Percentiles rank a stretch among this genome's conserved stretches.
These are phyloP conservation scores for Trachythela sp. DNA, from an alignment of 64 coral and sea anemone genomes.

Conservation along the genomic window DNA sequence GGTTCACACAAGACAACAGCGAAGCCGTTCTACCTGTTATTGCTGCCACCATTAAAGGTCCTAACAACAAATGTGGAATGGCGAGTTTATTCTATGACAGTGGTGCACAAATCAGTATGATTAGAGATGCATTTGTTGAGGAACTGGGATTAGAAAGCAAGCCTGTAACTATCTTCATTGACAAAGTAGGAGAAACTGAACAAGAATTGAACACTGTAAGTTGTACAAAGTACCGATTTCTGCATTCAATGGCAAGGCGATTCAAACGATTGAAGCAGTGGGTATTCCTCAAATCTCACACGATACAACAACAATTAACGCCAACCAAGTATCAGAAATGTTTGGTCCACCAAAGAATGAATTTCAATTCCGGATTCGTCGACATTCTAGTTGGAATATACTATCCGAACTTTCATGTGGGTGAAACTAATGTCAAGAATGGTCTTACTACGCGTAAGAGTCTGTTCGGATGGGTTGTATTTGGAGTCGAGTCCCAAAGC, in stretches of 20 bases:
- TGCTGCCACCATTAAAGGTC: neutral
- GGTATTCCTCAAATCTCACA: constrained; percentile 42
- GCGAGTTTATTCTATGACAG: constrained; percentile 7
- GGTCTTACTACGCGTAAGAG: constrained; percentile 6
- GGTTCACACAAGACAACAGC: neutral
- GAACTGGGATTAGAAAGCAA: constrained; percentile 16
- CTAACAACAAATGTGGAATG: neutral
- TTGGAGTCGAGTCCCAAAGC: neutral
- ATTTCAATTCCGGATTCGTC: constrained; percentile 8
- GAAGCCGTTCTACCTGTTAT: constrained; percentile 8
- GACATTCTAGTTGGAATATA: constrained; percentile 43
- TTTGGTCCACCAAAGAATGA: constrained; percentile 29
- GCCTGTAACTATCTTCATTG: constrained; percentile 10
- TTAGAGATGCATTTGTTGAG: neutral
- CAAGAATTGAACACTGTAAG: constrained; percentile 19
- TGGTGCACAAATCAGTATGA: constrained; percentile 18
- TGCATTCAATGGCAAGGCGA: neutral
- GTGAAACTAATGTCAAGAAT: constrained; percentile 15
- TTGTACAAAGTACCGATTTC: constrained; percentile 30
- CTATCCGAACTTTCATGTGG: constrained; percentile 1
- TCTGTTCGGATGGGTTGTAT: neutral
- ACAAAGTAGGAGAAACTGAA: constrained; percentile 9
- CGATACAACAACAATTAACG: constrained; percentile 21
- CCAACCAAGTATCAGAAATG: constrained; percentile 7
- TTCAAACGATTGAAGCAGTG: constrained; percentile 33